These are phyloP conservation scores for Laodelphax striatellus DNA, from an alignment of 1,140 invertebrate species.

Conservation along the genomic window DNA sequence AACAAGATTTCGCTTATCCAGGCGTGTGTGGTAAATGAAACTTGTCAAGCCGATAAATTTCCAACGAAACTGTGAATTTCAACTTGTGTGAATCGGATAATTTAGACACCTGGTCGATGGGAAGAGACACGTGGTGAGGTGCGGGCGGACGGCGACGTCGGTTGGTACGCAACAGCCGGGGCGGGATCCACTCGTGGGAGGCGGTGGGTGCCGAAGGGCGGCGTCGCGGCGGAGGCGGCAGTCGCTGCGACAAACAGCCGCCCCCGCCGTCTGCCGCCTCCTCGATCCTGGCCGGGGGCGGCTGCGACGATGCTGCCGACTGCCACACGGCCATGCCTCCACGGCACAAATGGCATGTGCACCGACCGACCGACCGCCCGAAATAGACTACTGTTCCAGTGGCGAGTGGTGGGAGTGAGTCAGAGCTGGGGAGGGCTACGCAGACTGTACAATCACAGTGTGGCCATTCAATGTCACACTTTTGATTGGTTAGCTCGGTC, in stretches of 20 bases:
- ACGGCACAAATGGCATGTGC: background rate
- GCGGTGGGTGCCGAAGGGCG: slow-evolving; percentile 28
- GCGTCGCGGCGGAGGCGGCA: slow-evolving; percentile 35
- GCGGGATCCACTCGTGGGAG: slow-evolving; percentile 30
- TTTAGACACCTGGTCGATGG: background rate
- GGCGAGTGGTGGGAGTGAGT: background rate
- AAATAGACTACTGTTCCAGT: background rate
- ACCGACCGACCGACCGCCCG: background rate
- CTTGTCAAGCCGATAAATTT: no score
- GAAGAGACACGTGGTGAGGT: slow-evolving; percentile 16
- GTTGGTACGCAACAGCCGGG: slow-evolving; percentile 14
- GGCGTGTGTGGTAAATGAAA: no score
- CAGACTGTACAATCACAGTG: no score
- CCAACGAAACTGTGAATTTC: no score
- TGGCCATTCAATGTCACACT: no score
- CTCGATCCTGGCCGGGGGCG: no score
- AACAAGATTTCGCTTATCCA: no score
- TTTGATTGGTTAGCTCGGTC: no score
- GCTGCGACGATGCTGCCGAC: background rate
- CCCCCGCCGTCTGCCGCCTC: no score
- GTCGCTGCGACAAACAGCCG: slow-evolving; percentile 20
- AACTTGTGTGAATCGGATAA: no score
- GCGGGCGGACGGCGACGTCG: slow-evolving; percentile 14
- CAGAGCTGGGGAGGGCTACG: background rate
- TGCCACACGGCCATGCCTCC: background rate